Conservation (phyloP, 1,140 invertebrate species). For the Rhyacophila brunnea region DNA sequence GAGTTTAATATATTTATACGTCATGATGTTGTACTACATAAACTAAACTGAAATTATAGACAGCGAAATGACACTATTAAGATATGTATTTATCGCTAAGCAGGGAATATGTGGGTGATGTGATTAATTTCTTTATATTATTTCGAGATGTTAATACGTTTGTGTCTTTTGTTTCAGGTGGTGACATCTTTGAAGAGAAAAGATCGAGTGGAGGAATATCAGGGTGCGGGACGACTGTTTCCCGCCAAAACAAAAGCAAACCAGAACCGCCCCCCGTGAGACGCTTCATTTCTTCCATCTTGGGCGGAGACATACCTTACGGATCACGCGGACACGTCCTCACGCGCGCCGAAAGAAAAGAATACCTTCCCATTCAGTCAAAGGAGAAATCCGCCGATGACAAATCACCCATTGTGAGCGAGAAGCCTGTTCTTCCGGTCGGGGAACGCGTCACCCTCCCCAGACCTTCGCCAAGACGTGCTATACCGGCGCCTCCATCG, state of each 20-base stretch:
- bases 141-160: not conserved
- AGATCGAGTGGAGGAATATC: constrained; percentile 40
- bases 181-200: constrained; percentile 51
- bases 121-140: constrained; percentile 4
- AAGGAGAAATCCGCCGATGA: constrained; percentile 19
- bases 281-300: constrained; percentile 74
- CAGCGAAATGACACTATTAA: no score
- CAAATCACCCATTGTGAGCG: no score
- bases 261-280: constrained; percentile 48
- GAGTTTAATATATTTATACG: no score
- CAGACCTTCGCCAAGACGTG: constrained; percentile 49
- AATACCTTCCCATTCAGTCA: constrained; percentile 64
- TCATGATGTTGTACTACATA: no score
- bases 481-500: constrained; percentile 49
- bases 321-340: constrained; percentile 70
- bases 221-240: constrained; percentile 14
- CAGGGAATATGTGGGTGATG: no score
- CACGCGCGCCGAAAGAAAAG: constrained; percentile 75
- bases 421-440: constrained; percentile 48
- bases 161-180: constrained; percentile 43
- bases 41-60: no score
- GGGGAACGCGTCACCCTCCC: constrained; percentile 49
- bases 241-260: constrained; percentile 46
- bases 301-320: constrained; percentile 74
- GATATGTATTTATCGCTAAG: no score